Base-by-base conservation (phyloP, 2,888 invertebrate genomes). In the Aphelenchoides bicaudatus region DNA sequence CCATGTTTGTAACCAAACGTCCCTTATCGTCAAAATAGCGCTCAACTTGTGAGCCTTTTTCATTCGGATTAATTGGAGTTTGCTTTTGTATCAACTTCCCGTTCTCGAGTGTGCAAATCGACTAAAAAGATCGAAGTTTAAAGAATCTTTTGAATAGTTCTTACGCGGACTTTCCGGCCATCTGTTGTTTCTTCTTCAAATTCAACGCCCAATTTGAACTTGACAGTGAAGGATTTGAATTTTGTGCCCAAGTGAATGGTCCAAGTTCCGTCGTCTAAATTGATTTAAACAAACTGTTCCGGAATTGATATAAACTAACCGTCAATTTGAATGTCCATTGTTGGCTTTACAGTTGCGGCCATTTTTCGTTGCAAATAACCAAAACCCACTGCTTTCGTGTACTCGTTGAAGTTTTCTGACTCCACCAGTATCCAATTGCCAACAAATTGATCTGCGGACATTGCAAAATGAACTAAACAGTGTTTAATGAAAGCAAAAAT, bases 341-440 rank as follows among this genome's bases (percentile, higher is more conserved):
- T 10, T 29, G 62, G 52, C 50, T 52, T 63, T 25, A 58, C 19
- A 31, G 27, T 23, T 28, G 19, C 39, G 51, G 65, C 62, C 34
- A 52, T 28, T 29, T 55, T 62, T 28, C 62, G 62, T 23, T 47
- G 21, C 28, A 63, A 3, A n/a, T 46, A 38, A n/a, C 58, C 51
- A 4, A 63, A 59, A 29, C 73, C 74, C 10, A 56, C 56, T 23
- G 34, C 31, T 27, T 58, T 58, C 58, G 55, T 58, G 47, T 58
- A 58, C 21, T 10, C 58, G 27, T 57, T 52, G 43, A 57, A 57
- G 39, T 57, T 57, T 43, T 57, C 57, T 25, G 57, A 57, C 39
- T 58, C 55, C 27, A 46, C 46, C 21, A 58, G 46, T 37, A 54
- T 29, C 52, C 52, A 58, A 23, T 55, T 53, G 10, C 58, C 58